Conservation (phyloP, 2,888 invertebrate genomes). For the Sarcophaga rosellei region DNA sequence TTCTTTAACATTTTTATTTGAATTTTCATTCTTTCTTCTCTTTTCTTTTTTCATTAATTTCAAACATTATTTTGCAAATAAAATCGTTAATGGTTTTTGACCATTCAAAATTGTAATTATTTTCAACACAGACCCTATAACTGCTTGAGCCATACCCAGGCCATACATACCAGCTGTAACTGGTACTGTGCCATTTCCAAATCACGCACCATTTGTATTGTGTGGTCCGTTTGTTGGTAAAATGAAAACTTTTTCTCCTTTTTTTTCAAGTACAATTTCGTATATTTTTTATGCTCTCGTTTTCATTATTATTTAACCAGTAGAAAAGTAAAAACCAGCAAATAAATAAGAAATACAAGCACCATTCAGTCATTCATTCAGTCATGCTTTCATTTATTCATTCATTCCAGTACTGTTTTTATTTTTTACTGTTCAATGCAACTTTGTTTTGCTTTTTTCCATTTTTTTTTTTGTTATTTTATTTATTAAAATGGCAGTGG, state of each 20-base stretch:
- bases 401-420: not conserved
- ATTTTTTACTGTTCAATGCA: not conserved
- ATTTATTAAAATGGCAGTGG: not conserved
- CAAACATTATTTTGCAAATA: constrained; percentile 33
- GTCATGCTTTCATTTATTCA: too few relatives aligned
- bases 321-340: not conserved
- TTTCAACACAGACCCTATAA: not conserved
- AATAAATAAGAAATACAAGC: not conserved
- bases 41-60: not conserved
- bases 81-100: constrained; percentile 13
- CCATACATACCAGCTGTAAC: not conserved
- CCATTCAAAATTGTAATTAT: constrained; percentile 30
- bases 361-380: not conserved
- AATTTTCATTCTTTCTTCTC: not conserved
- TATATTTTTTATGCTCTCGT: not conserved
- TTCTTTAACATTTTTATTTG: too few relatives aligned
- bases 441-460: not conserved
- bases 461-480: not conserved
- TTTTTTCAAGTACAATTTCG: constrained; percentile 23
- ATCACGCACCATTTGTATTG: constrained; percentile 35
- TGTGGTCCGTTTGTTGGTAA: not conserved
- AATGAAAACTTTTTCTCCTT: not conserved
- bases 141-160: not conserved
- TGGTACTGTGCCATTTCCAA: not conserved
- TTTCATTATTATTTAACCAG: not conserved